phyloP scores from a whole-genome alignment of 2,888 invertebrate genomes.

The Acronicta alni region DNA sequence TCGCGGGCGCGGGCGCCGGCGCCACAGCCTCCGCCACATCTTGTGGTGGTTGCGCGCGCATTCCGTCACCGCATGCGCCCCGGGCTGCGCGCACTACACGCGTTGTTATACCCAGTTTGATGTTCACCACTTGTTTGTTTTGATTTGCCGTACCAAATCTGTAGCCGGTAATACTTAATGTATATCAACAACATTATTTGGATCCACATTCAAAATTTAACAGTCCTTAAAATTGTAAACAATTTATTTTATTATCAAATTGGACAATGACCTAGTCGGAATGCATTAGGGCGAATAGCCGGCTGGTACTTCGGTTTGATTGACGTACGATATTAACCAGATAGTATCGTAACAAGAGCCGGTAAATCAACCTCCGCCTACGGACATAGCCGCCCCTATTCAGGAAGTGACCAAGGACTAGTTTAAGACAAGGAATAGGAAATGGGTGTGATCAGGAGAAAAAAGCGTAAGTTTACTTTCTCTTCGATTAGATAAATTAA shows the following conservation, averaged over 20 bases:
- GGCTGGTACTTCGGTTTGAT: constrained; percentile 73
- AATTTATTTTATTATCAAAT: constrained; percentile 59
- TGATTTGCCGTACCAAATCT: constrained; percentile 44
- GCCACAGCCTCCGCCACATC: constrained; percentile 81
- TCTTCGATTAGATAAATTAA: constrained; percentile 51
- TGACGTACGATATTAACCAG: constrained; percentile 73
- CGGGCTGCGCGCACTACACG: constrained; percentile 81
- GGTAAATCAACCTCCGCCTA: constrained; percentile 65
- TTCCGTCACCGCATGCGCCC: constrained; percentile 84
- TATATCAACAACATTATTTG: constrained; percentile 33
- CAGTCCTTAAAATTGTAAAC: constrained; percentile 35
- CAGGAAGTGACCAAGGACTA: constrained; percentile 71
- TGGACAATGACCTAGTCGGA: constrained; percentile 81
- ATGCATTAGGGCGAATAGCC: constrained; percentile 77
- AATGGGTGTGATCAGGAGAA: constrained; percentile 86
- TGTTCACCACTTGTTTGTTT: constrained; percentile 70
- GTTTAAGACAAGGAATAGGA: constrained; percentile 75
- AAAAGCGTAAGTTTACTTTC: constrained; percentile 86
- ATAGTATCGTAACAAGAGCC: constrained; percentile 66
- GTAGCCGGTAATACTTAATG: constrained; percentile 31
- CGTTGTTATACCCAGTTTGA: constrained; percentile 60
- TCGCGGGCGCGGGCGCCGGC: constrained; percentile 79
- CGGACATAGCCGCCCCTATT: constrained; percentile 64
- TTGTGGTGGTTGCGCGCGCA: constrained; percentile 80
- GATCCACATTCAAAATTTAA: constrained; percentile 31